Conservation (phyloP, 2,113 vertebrate genomes). For the Pluvianellus socialis region DNA sequence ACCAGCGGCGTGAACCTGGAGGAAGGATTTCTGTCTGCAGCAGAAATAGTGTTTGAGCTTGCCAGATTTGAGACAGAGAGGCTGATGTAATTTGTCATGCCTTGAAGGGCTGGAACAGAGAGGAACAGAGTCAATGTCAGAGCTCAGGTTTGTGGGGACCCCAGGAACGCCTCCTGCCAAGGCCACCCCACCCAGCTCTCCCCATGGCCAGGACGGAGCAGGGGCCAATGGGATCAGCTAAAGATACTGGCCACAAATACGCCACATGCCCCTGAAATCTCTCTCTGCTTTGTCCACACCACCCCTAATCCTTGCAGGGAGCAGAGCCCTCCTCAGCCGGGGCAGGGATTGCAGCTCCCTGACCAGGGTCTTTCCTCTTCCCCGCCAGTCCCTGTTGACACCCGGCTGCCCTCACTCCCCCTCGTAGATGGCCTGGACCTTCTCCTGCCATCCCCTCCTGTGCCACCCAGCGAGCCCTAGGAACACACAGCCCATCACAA, state of each 20-base stretch:
- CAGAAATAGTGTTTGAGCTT: background rate
- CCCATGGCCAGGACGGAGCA: background rate
- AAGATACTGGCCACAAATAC: background rate
- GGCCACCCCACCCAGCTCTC: background rate
- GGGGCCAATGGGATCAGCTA: background rate
- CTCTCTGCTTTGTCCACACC: background rate
- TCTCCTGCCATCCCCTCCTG: too few species aligned
- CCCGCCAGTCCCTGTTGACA: too few species aligned
- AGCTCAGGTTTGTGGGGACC: accelerated
- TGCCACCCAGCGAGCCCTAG: too few species aligned
- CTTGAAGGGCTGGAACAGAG: background rate
- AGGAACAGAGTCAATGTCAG: background rate
- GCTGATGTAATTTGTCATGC: background rate
- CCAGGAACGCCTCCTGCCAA: background rate
- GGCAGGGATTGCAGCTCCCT: too few species aligned
- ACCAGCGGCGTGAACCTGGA: background rate
- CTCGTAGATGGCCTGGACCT: too few species aligned
- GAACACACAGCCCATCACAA: too few species aligned
- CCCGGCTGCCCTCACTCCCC: too few species aligned
- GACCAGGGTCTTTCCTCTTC: too few species aligned
- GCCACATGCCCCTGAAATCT: background rate
- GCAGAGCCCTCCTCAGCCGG: too few species aligned
- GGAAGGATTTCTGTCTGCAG: background rate
- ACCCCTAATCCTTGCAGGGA: background rate
- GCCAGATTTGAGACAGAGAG: background rate